Conservation (phyloP, 92 coral and sea anemone genomes). For the Zoanthus gigantus region DNA sequence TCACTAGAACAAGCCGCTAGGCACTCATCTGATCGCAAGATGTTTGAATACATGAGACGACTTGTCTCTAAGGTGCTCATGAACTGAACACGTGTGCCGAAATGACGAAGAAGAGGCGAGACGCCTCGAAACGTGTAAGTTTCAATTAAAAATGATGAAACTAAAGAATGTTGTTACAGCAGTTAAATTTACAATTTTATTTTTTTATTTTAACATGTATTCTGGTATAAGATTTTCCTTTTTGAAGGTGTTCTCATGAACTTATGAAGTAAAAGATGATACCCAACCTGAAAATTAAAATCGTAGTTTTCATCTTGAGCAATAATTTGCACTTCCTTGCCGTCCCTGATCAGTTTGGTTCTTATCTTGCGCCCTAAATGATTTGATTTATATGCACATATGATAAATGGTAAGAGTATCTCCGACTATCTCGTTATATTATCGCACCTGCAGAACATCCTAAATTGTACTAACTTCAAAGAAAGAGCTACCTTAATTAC, state of each 20-base stretch:
- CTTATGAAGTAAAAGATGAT: neutral
- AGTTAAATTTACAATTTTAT: too few relatives aligned
- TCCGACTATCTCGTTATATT: neutral
- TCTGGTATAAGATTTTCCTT: neutral
- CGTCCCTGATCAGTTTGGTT: neutral
- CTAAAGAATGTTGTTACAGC: too few relatives aligned
- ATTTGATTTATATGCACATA: neutral
- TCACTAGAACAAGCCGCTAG: too few relatives aligned
- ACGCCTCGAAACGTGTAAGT: too few relatives aligned
- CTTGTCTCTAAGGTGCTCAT: too few relatives aligned
- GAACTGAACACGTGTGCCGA: too few relatives aligned
- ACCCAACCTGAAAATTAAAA: constrained; percentile 1
- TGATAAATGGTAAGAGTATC: neutral
- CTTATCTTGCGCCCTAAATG: neutral
- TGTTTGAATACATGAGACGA: too few relatives aligned
- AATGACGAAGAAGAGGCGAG: too few relatives aligned
- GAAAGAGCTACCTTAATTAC: too few relatives aligned
- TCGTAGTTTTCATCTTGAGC: neutral
- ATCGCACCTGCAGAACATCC: neutral
- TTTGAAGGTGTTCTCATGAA: neutral
- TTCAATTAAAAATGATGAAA: too few relatives aligned
- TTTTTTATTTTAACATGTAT: neutral
- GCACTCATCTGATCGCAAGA: too few relatives aligned
- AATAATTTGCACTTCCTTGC: neutral
- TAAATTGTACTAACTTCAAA: too few relatives aligned